Conservation (phyloP, 2,888 invertebrate species). For the Caenorhabditis imperialis region DNA sequence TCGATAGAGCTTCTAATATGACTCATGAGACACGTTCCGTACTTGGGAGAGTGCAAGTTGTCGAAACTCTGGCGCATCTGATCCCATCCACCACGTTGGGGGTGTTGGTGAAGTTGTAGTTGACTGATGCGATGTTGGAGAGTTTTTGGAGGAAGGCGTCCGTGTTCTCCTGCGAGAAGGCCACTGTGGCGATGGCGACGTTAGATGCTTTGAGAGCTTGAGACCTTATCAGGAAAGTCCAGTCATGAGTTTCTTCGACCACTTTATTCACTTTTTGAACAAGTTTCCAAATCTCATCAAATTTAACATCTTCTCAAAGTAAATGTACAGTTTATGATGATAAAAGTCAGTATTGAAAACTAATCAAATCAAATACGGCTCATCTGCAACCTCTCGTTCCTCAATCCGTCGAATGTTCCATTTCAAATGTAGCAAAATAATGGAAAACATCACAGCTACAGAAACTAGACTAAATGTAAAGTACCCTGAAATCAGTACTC, state of each 20-base stretch:
- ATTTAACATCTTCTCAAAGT: no score
- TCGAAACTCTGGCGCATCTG: slow-evolving; percentile 16
- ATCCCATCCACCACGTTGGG: slow-evolving; percentile 18
- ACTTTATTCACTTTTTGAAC: no score
- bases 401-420: no score
- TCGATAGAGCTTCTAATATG: no score
- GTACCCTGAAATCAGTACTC: not conserved
- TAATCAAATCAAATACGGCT: no score
- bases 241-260: no score
- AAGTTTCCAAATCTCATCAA: no score
- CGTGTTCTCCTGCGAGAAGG: slow-evolving; percentile 21
- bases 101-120: slow-evolving; percentile 17
- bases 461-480: not conserved
- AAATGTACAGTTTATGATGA: no score
- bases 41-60: slow-evolving; percentile 4
- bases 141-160: slow-evolving; percentile 16
- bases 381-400: no score
- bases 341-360: no score
- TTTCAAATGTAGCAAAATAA: no score
- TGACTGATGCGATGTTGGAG: slow-evolving; percentile 27
- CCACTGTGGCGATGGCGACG: slow-evolving; percentile 26
- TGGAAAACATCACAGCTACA: not conserved
- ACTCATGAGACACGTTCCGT: slow-evolving; percentile 31
- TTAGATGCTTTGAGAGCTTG: slow-evolving; percentile 14
- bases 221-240: no score